Base-by-base conservation (phyloP, 2,797 vertebrate genomes). In the Allobates femoralis region DNA sequence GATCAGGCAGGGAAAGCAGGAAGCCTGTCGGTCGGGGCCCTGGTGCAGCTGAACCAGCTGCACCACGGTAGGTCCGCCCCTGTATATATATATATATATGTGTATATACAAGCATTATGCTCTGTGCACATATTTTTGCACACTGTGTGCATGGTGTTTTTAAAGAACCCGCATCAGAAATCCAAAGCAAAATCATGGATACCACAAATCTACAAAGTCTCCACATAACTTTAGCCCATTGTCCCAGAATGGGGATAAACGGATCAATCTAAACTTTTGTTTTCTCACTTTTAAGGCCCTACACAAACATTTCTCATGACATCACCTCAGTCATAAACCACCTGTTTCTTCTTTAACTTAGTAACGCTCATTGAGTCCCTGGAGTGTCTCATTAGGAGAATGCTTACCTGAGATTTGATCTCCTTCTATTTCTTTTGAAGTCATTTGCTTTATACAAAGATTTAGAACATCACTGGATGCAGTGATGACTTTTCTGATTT, bases 321-420 rank as follows among this genome's bases (percentile, higher is more conserved):
- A 67, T 82, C 60, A 55, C 34, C 66, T 37, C 64, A 75, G 86
- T 56, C 86, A 75, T 56, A 79, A 85, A 89, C 73, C 91, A 92
- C 89, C 90, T 93, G 91, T 90, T 92, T 51, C 34, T 56, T 82
- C 7, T 53, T 71, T n/a, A 56, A 89, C 78, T 91, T 91, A 90
- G 88, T 91, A 88, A 89, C 89, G 89, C 66, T 88, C 85, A 90
- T 91, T 90, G 90, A 90, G 90, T 87, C 89, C 85, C 16, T 83
- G 89, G 89, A 87, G 88, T 89, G 90, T 30, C 69, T 76, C 71
- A 86, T 86, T 81, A 86, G 86, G 88, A 66, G 84, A 79, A 89
- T 73, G 37, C 87, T 90, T 90, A 93, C 91, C 91, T 92, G 93
- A 90, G 92, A 93, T 90, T 87, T 89, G 93, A 93, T 94, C 90